Base-by-base conservation (phyloP, 2,113 vertebrate species). In the Epinephelus moara region DNA sequence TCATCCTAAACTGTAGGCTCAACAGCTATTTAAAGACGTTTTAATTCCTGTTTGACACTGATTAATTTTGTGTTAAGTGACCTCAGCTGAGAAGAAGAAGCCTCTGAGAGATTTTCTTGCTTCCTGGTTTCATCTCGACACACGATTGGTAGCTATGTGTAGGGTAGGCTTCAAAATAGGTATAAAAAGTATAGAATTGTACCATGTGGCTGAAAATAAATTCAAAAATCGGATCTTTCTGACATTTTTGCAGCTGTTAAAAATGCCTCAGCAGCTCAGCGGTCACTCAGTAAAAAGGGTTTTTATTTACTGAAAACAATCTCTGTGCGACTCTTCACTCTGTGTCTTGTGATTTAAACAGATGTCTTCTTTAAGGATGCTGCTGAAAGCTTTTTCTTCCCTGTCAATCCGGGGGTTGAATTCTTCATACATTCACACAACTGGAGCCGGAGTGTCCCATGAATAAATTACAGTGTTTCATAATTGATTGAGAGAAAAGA, bases 391-490 rank as follows among this genome's bases (percentile, higher is more conserved):
- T n/a, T 21, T 27, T 37, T 25, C 21, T 30, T 30, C 5, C 45
- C 9, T 19, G 33, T 27, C 63, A 14, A 10, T 63, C 25, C 2
- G 3, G 1, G 12, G 33, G 55, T 79, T 30, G 55, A 68, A 64
- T 21, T 64, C 45, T 63, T 78, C 33, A 6, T 69, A 61, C 70
- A 18, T 23, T 82, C 76, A 66, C 74, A 73, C 79, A 70, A 86
- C 83, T 70, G 62, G 49, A 79, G 81, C 75, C 62, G 63, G 60
- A 82, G 82, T 49, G 33, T 47, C 19, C 42, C 74, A 88, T 91
- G 78, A 94, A 93, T 92, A 89, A 94, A 85, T 92, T 13, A 92
- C 60, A 53, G 59, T 27, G 53, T 56, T 90, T 89, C 85, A 90
- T 93, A 85, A 92, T 91, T 88, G 84, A 94, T 91, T 71, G 77